Base-by-base conservation (phyloP, 2,113 vertebrate species). In the Esox niger region DNA sequence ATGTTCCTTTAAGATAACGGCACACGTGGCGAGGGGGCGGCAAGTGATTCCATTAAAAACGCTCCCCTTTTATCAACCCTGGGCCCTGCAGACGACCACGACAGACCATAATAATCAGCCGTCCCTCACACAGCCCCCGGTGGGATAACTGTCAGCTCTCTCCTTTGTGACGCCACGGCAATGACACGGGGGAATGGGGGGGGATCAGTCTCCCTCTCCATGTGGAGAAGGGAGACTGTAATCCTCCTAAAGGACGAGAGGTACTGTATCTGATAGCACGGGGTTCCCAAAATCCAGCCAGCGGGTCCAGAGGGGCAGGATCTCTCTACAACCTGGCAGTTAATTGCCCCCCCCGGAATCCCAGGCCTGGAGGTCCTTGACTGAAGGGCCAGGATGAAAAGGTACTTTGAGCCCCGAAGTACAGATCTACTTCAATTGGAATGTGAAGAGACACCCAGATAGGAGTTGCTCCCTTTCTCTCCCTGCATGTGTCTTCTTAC, bases 101-200 rank as follows among this genome's bases (percentile, higher is more conserved):
- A 64, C 77, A 75, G 64, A 75, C 76, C 38, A 38, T 82, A 75
- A 79, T 76, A 54, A 8, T 47, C 76, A 29, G 26, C 77, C 63
- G 10, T 35, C 32, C 9, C 32, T 2, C 52, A 23, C 61, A 20
- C 25, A 54, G 30, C 46, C 2, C 33, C 20, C 62, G 17, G 57
- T 52, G n/a, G 57, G 29, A 30, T 27, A 30, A 65, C 59, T 15
- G 63, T 73, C 65, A 73, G 68, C 49, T 30, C 57, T n/a, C 13
- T 29, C 31, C 57, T 75, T 76, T 72, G 29, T 3, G 65, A 69
- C 60, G 69, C 58, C 68, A 52, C 13, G 73, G 62, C 3, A 21
- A 69, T 77, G 76, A 79, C 79, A 66, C 2, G 58, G 32, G 60
- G 56, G 69, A 67, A 58, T 73, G 58, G 60, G 56, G 69, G 69